Evolutionary conservation across 2,888 invertebrate species (phyloP).

Genomic region (Platerodrilus igneus): DNA sequence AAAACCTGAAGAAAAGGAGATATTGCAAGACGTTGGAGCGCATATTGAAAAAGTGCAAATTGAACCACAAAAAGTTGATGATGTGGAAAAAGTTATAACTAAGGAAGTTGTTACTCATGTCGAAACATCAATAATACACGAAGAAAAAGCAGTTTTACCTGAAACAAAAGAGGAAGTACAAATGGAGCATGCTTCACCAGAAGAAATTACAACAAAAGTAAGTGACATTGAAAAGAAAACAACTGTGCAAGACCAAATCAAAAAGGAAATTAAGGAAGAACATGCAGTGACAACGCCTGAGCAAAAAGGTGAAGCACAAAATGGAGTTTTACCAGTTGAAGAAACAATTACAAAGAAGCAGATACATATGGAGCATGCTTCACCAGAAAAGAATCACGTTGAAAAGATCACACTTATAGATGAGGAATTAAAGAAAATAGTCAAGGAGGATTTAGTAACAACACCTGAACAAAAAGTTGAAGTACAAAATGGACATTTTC

Average conservation of each 20-base stretch:
- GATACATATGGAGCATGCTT: constrained; percentile 1
- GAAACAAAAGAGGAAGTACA: constrained; percentile 12
- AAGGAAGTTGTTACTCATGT: not conserved
- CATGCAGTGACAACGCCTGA: not conserved
- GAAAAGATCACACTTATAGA: not conserved
- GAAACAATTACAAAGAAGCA: constrained; percentile 2
- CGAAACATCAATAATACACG: not conserved
- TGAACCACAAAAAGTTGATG: not conserved
- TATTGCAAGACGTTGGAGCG: constrained; percentile 12
- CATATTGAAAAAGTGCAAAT: not conserved
- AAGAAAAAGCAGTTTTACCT: not conserved
- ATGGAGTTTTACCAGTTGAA: not conserved
- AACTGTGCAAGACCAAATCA: too few relatives aligned
- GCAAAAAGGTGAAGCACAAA: not conserved
- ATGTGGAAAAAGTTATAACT: not conserved
- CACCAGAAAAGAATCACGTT: not conserved
- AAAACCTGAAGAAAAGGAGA: constrained; percentile 3
- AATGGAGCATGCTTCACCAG: not conserved
- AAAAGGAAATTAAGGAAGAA: not conserved
- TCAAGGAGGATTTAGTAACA: not conserved
- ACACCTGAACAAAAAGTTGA: not conserved
- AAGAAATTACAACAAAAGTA: not conserved
- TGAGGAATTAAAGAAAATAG: too few relatives aligned
- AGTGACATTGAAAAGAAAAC: not conserved
- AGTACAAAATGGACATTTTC: not conserved